phyloP scores from a whole-genome alignment of 2,888 invertebrate species.

The Acanthopleura granulata region DNA sequence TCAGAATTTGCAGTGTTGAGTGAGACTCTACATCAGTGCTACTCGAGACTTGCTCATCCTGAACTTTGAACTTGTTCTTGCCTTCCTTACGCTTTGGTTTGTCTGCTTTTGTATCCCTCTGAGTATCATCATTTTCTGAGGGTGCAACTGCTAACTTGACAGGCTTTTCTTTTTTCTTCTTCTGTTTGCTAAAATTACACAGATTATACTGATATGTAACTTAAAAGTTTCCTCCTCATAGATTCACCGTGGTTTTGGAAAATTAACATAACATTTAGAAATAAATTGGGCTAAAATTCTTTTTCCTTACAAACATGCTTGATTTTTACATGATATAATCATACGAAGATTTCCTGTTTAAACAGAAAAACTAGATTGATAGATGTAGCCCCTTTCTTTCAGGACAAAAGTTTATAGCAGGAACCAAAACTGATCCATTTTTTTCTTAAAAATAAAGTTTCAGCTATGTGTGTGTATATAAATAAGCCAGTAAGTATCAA shows the following conservation, averaged over 20 bases:
- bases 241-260: too few relatives aligned
- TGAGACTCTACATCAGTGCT: constrained; percentile 34
- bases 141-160: constrained; percentile 19
- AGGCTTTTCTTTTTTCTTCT: constrained; percentile 24
- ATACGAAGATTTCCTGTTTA: too few relatives aligned
- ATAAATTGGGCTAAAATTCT: too few relatives aligned
- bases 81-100: constrained; percentile 45
- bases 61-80: constrained; percentile 54
- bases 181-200: constrained; percentile 1
- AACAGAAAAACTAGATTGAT: too few relatives aligned
- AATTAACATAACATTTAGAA: too few relatives aligned
- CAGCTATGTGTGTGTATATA: too few relatives aligned
- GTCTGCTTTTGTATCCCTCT: neutral
- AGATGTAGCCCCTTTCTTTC: too few relatives aligned
- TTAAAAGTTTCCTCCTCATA: too few relatives aligned
- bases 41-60: constrained; percentile 51
- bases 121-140: constrained; percentile 15
- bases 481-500: neutral
- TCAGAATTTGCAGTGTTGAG: constrained; percentile 23
- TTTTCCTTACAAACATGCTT: too few relatives aligned
- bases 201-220: neutral
- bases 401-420: too few relatives aligned
- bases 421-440: neutral
- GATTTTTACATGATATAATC: too few relatives aligned
- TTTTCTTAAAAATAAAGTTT: neutral